These are phyloP conservation scores for Corythaeola cristata DNA, from an alignment of 2,113 vertebrate species.

Conservation along the genomic window DNA sequence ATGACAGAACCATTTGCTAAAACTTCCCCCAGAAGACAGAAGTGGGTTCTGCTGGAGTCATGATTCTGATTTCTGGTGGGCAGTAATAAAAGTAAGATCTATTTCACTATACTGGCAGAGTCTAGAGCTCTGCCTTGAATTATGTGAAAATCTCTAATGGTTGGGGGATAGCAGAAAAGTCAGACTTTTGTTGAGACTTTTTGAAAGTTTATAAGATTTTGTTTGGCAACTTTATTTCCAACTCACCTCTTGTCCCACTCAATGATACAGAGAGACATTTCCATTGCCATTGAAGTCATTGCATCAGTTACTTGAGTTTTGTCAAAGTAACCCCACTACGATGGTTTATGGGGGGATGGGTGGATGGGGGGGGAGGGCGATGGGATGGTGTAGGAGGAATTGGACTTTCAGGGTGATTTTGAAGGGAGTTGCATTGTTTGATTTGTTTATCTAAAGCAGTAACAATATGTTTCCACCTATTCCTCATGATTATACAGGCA, in stretches of 20 bases:
- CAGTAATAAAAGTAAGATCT: slow-evolving; percentile 44
- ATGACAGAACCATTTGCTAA: slow-evolving; percentile 43
- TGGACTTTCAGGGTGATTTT: slow-evolving; percentile 39
- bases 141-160: not conserved
- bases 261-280: not conserved
- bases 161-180: not conserved
- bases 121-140: slow-evolving; percentile 3
- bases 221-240: slow-evolving; percentile 14
- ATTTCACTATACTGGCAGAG: slow-evolving; percentile 1
- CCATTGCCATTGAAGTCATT: not conserved
- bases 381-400: not conserved
- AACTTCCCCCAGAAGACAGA: slow-evolving; percentile 32
- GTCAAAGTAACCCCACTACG: not conserved
- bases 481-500: slow-evolving; percentile 22
- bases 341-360: not conserved
- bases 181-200: not conserved
- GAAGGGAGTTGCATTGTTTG: not conserved
- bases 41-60: not conserved
- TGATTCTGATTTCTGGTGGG: slow-evolving; percentile 57
- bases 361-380: too few relatives aligned
- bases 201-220: not conserved
- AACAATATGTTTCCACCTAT: slow-evolving; percentile 39
- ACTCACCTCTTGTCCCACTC: not conserved
- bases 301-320: not conserved
- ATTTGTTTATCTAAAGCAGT: slow-evolving; percentile 28